Percentiles rank a stretch among this genome's conserved stretches.
Evolutionary conservation across 2,797 vertebrate species (phyloP).

Genomic region (Heliangelus exortis): DNA sequence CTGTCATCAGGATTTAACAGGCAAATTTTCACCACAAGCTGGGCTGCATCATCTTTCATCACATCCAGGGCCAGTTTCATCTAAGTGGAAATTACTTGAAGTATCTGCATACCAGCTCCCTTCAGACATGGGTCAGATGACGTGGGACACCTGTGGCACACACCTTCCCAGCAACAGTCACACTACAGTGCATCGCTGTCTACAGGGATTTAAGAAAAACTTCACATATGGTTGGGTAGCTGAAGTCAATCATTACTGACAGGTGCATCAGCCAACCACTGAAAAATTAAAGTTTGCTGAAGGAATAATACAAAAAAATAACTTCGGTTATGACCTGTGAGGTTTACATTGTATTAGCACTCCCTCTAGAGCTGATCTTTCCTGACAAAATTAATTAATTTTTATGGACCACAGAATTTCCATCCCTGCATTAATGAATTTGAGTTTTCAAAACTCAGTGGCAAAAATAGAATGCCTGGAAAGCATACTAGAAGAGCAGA

Average conservation of each 20-base stretch:
- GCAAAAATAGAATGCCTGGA: slow-evolving; percentile 29
- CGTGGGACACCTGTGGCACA: neutral
- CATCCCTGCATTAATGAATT: neutral
- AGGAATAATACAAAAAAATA: neutral
- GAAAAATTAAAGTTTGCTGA: slow-evolving; percentile 39
- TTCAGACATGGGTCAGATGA: neutral
- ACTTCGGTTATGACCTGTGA: slow-evolving; percentile 6
- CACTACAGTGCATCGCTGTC: neutral
- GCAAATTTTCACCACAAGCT: neutral
- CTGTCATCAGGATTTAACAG: neutral
- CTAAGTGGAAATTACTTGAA: neutral
- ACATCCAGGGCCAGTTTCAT: neutral
- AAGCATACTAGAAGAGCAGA: neutral
- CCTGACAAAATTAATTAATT: slow-evolving; percentile 56
- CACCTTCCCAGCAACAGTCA: neutral
- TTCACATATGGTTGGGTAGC: neutral
- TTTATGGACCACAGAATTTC: slow-evolving; percentile 46
- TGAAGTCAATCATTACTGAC: slow-evolving; percentile 9
- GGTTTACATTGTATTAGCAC: slow-evolving; percentile 51
- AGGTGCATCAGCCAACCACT: neutral
- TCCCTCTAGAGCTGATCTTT: slow-evolving; percentile 39
- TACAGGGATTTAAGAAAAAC: neutral
- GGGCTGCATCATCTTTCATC: neutral
- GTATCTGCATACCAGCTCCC: neutral
- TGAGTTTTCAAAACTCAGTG: slow-evolving; percentile 16